Evolutionary conservation across 2,888 invertebrate species (phyloP), one percentile per base, ranked within the genome.

Genomic region (Azorinus chamasolen): DNA sequence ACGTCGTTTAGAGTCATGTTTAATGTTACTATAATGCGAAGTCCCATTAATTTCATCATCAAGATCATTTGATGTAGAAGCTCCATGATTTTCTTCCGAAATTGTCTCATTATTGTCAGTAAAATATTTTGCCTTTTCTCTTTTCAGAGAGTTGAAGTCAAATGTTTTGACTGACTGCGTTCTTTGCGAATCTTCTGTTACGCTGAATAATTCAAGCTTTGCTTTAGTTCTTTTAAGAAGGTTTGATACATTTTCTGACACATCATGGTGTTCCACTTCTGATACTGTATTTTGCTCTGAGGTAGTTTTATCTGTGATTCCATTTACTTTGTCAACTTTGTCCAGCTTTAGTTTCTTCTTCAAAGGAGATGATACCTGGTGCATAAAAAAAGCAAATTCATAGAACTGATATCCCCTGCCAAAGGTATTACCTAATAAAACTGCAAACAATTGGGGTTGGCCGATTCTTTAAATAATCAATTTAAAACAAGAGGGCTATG

Each of bases 111-210:
- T 58, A 14, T 50, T 43, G 37, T 74, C 68, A 24, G 74, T 41
- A 6, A 75, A 48, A 14, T 14, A 16, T 51, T 50, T 25, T n/a
- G 61, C 62, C 55, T 48, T 65, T 50, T 69, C 37, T 37, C 70
- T 54, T 27, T 70, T 70, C 1, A 76, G 41, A 22, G 45, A 12
- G 37, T 37, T 59, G 22, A 61, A 69, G 50, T 76, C 54, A 55
- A 76, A 76, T n/a, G 22, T 14, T n/a, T 48, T 37, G n/a, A 24
- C 24, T 51, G 22, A 63, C 12, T 22, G 12, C 6, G 41, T 24
- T 46, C 39, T 37, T 54, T 43, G 22, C 14, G 18, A 22, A 2
- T 25, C 25, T 1, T 64, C 55, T 10, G 20, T 16, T 8, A 41
- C n/a, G 14, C n/a, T 18, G 16, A 12, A 6, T 24, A 2, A 8